Base-by-base conservation (phyloP, 2,113 vertebrate genomes). In the Pipra filicauda region DNA sequence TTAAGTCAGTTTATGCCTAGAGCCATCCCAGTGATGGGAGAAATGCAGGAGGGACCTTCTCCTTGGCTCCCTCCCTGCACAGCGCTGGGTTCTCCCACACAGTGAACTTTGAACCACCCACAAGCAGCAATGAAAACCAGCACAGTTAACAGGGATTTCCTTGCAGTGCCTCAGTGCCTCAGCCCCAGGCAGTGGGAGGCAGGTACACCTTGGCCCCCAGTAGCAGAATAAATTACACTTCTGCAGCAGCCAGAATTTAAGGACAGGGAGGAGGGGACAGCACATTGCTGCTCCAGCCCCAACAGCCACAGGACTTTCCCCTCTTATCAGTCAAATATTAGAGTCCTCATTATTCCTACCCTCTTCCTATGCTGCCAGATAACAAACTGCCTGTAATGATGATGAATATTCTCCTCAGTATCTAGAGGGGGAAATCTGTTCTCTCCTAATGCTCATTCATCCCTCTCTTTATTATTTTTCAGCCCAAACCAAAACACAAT, bases 11-110 rank as follows among this genome's bases (percentile, higher is more conserved):
- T 59, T 3, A 3, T 21, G 1, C 23, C 85, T 11, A 5, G 46
- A 12, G 71, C 67, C 28, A 2, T 6, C 10, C 26, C 0, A 0
- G 57, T 3, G 52, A 2, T 2, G 8, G 37, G 10, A 30, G 67
- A 5, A 12, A 9, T 1, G 10, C 8, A 8, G 7, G n/a, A 15
- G 19, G 43, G 6, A 8, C 27, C 41, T 69, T 48, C 3, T 21
- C 23, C 70, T 76, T 18, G 37, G 22, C 46, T 39, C 39, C 9
- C 12, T 0, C 58, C 43, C 70, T 33, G 8, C 82, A 23, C 1
- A 27, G 70, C 57, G 3, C 51, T 41, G 7, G 5, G 2, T 0
- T 69, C 19, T 39, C 48, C 33, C 64, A 8, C 5, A 1, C 6
- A 0, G 21, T 0, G 58, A 52, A 0, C 65, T 23, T 18, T 4